Base-by-base conservation (phyloP, 2,797 vertebrate species). In the Jordanella pulchra region DNA sequence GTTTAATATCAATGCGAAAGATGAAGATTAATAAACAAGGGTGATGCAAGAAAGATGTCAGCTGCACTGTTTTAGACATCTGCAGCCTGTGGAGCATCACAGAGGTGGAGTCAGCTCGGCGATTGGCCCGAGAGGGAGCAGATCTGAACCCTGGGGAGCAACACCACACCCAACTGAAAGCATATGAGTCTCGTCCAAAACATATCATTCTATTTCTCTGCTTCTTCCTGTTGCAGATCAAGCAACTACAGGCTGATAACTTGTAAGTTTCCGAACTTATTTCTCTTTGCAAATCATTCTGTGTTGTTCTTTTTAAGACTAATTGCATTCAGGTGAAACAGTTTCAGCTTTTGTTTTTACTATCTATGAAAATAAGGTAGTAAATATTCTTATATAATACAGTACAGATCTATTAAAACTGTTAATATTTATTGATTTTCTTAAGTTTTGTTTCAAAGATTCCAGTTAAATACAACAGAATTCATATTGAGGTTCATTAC, bases 151-250 rank as follows among this genome's bases (percentile, higher is more conserved):
- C 84, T 45, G 77, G 89, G 88, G 89, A 91, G 67, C 61, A 75
- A 84, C 87, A 84, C 86, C 86, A 87, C 91, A 83, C 88, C 90
- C 88, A 73, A 80, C 69, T 69, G 69, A 77, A 72, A 75, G 75
- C 53, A 67, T 73, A 56, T 73, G 67, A 48, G 71, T 67, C 50
- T 27, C 39, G 66, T 77, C 30, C 50, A 77, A 65, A 71, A 25
- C 45, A 73, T 28, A 25, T 58, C 79, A 67, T 74, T 28, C 18
- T 56, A 15, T 12, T 27, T 44, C 39, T 45, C 51, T 73, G 75
- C 63, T 54, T 69, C 64, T 67, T 32, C 58, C 51, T 76, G 39
- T 42, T 42, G 25, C 47, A 5, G 27, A 67, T 61, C 69, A 48
- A 67, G 51, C 45, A 76, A 70, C 67, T 77, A 61, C 68, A 51